A percentile compares a stretch with the other conserved stretches of the same genome.
Evolutionary conservation across 2,888 invertebrate genomes (phyloP).

Genomic region (Lepeophtheirus nordmannii): DNA sequence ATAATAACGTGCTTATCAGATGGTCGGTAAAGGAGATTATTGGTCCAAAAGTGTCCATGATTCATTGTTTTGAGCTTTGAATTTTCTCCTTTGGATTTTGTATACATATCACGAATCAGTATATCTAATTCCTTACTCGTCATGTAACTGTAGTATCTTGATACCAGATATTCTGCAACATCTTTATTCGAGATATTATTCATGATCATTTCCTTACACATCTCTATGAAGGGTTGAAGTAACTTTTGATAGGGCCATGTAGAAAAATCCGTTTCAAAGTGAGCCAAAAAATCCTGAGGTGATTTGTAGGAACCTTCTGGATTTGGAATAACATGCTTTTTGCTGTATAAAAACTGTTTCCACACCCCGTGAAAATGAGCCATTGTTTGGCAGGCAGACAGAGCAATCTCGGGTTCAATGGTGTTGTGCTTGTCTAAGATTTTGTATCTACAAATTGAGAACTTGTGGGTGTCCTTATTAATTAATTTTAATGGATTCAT

Average conservation of each 20-base stretch:
- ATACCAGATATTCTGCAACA: not conserved
- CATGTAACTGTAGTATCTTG: not conserved
- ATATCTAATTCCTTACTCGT: not conserved
- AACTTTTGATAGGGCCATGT: not conserved
- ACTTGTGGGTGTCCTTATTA: not conserved
- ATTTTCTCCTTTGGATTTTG: not conserved
- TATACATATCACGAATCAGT: not conserved
- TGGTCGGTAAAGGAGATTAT: not conserved
- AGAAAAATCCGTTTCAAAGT: not conserved
- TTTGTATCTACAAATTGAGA: not conserved
- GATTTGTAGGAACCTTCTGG: not conserved
- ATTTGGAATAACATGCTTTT: not conserved
- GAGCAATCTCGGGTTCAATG: not conserved
- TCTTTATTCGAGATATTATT: not conserved
- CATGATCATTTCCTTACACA: not conserved
- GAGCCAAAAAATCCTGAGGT: not conserved
- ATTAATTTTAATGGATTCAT: not conserved
- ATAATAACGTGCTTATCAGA: not conserved
- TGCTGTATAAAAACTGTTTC: not conserved
- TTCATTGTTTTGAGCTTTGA: constrained; percentile 12
- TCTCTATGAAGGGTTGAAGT: not conserved
- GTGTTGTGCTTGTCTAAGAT: not conserved
- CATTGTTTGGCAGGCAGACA: not conserved
- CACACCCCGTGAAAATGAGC: constrained; percentile 2
- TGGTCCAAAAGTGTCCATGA: constrained; percentile 12